Conservation (phyloP, 2,888 invertebrate species). For the Belgica antarctica region DNA sequence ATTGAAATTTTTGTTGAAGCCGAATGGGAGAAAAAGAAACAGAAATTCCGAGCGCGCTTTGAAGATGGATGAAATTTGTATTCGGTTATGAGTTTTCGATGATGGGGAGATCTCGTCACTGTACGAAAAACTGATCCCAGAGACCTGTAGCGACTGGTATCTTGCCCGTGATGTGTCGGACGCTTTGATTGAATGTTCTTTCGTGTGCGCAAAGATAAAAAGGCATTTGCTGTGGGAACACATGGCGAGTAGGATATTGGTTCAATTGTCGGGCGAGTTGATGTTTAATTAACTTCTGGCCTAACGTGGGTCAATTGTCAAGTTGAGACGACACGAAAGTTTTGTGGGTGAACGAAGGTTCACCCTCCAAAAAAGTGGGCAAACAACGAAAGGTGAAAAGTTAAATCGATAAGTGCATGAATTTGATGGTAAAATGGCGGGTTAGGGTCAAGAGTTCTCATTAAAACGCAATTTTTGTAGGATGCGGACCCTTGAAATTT, state of each 20-base stretch:
- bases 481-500: background rate
- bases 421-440: background rate
- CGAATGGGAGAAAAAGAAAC: conserved; percentile 1
- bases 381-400: conserved; percentile 10
- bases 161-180: conserved; percentile 17
- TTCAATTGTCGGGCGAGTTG: background rate
- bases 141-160: conserved; percentile 34
- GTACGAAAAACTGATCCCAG: conserved; percentile 13
- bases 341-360: conserved; percentile 15
- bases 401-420: conserved; percentile 2
- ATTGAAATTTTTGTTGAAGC: conserved; percentile 8
- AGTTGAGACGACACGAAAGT: background rate
- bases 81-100: conserved; percentile 18
- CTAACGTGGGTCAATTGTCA: conserved; percentile 9
- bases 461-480: background rate
- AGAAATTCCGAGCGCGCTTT: conserved; percentile 16
- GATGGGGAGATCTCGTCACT: conserved; percentile 23
- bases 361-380: no score
- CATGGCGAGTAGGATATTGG: background rate
- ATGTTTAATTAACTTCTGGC: conserved; percentile 23
- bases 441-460: background rate
- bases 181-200: conserved; percentile 5
- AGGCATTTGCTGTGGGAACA: conserved; percentile 4
- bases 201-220: background rate
- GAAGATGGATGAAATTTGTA: conserved; percentile 26